A percentile compares a stretch with the other conserved stretches of the same genome.
These are phyloP conservation scores for Bombus pascuorum DNA, from an alignment of 1,140 invertebrate genomes.

Conservation along the genomic window DNA sequence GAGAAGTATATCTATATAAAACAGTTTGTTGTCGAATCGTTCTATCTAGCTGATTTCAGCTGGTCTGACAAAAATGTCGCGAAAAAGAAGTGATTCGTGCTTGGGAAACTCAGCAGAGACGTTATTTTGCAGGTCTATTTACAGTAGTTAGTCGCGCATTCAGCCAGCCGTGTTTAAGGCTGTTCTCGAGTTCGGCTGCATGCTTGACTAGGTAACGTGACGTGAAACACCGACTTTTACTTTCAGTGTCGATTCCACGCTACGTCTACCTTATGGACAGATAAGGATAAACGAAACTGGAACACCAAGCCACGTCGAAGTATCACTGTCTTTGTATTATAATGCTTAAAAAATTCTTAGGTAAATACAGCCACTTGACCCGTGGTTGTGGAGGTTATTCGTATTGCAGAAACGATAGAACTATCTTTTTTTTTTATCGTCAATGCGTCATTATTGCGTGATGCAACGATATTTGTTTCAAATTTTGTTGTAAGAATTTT, in stretches of 20 bases:
- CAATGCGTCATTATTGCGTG: neutral
- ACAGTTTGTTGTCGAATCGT: neutral
- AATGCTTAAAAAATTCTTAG: neutral
- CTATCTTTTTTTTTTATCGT: neutral
- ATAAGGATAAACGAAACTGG: slow-evolving; percentile 59
- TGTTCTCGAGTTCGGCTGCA: slow-evolving; percentile 46
- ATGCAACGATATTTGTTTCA: neutral
- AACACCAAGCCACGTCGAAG: slow-evolving; percentile 18
- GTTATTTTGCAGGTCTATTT: slow-evolving; percentile 23
- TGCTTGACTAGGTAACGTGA: slow-evolving; percentile 61
- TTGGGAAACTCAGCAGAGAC: slow-evolving; percentile 30
- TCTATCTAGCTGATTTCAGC: neutral
- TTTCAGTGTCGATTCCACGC: slow-evolving; percentile 69
- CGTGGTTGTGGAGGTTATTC: too few relatives aligned
- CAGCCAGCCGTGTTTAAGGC: slow-evolving; percentile 19
- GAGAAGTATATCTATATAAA: too few relatives aligned
- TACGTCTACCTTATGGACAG: slow-evolving; percentile 30
- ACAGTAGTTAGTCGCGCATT: slow-evolving; percentile 26
- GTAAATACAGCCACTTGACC: neutral
- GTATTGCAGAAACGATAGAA: neutral
- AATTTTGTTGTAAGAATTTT: neutral
- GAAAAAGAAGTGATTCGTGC: neutral
- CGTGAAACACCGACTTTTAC: slow-evolving; percentile 73
- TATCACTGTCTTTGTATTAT: slow-evolving; percentile 2
- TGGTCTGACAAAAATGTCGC: neutral